Conservation (phyloP, 1,140 invertebrate genomes). For the Helicoverpa zea region DNA sequence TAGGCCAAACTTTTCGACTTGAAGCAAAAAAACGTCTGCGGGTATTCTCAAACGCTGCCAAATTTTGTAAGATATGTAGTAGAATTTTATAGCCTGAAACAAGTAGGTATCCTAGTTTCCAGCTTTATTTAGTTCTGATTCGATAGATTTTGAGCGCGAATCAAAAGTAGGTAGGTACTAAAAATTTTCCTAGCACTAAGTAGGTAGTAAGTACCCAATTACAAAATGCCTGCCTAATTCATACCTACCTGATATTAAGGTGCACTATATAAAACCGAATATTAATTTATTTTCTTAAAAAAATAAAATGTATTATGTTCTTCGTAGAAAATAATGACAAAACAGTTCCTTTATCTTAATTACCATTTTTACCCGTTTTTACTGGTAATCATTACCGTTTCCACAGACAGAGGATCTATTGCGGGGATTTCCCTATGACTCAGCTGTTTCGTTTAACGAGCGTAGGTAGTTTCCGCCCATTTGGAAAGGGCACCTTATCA, state of each 20-base stretch:
- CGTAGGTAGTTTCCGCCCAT: neutral
- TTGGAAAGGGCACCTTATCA: no score
- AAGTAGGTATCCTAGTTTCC: no score
- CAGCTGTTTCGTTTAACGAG: neutral
- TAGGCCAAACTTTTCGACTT: neutral
- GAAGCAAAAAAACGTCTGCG: neutral
- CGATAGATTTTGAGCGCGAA: no score
- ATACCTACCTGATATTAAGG: no score
- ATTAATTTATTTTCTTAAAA: neutral
- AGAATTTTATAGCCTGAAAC: neutral
- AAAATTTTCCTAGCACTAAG: no score
- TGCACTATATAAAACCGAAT: no score
- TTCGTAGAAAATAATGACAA: no score
- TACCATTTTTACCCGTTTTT: neutral
- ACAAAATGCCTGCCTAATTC: no score
- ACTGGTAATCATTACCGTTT: neutral
- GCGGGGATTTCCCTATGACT: constrained; percentile 2
- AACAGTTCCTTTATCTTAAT: neutral
- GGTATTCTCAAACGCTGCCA: neutral
- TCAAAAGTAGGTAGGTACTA: no score
- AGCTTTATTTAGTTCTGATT: no score
- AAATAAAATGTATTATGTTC: no score
- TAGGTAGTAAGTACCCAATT: no score
- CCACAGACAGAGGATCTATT: neutral
- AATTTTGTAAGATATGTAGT: neutral